Evolutionary conservation across 2,113 vertebrate genomes (phyloP).

Genomic region (Centropus unirufus): DNA sequence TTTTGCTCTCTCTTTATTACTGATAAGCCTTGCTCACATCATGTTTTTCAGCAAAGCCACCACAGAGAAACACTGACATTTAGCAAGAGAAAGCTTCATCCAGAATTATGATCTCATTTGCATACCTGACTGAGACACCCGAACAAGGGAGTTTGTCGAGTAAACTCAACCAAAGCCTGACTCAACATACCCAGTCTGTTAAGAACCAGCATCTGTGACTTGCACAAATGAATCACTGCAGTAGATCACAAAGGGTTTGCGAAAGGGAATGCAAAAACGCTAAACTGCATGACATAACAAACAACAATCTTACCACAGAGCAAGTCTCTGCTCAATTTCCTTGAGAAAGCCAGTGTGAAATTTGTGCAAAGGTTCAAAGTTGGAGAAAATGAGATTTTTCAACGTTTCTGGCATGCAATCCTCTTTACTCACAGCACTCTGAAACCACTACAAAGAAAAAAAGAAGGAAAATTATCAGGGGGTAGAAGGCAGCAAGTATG

Average conservation of each 20-base stretch:
- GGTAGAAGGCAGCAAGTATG: neutral
- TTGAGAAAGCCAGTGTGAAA: conserved; percentile 96
- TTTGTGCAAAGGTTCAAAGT: conserved; percentile 93
- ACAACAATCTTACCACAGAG: conserved; percentile 86
- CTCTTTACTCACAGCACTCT: conserved; percentile 85
- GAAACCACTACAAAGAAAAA: conserved; percentile 84
- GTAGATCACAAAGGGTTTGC: neutral
- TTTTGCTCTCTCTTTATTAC: neutral
- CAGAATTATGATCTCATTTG: conserved; percentile 1
- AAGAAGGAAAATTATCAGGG: neutral
- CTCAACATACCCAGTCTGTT: neutral
- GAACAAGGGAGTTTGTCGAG: neutral
- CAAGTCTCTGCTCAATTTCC: conserved; percentile 94
- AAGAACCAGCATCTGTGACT: conserved; percentile 5
- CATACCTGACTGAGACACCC: neutral
- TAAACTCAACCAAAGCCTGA: neutral
- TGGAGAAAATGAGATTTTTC: conserved; percentile 87
- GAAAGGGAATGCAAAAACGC: neutral
- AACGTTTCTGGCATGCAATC: conserved; percentile 88
- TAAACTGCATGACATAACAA: neutral
- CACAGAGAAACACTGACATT: neutral
- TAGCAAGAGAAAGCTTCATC: conserved; percentile 16
- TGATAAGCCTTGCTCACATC: neutral
- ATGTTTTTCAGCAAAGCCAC: neutral
- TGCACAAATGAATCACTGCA: neutral